Percentiles rank a stretch among this genome's conserved stretches.
Evolutionary conservation across 2,888 invertebrate genomes (phyloP).

Genomic region (Epiblema foenella): DNA sequence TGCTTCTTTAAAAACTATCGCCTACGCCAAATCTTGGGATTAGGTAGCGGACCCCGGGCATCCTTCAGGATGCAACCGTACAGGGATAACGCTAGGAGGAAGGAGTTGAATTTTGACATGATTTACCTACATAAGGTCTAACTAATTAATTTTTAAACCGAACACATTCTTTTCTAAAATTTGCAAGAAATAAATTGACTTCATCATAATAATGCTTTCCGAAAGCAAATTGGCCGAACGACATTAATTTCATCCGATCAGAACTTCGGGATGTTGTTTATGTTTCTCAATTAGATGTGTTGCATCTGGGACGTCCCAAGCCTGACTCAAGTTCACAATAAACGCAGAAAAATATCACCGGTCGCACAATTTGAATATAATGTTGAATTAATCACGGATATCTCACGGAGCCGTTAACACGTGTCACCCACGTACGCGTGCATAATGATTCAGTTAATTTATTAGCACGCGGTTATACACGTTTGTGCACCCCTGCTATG

Average conservation of each 20-base stretch:
- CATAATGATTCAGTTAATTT: slow-evolving; percentile 68
- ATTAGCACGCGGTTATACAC: slow-evolving; percentile 67
- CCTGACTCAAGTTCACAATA: neutral
- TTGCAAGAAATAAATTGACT: no score
- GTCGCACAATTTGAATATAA: slow-evolving; percentile 16
- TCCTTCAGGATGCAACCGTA: no score
- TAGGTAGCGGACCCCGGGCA: no score
- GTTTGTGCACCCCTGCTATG: slow-evolving; percentile 56
- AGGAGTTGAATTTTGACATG: no score
- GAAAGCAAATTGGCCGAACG: neutral
- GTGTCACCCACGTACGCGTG: slow-evolving; percentile 60
- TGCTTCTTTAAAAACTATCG: no score
- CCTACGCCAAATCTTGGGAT: no score
- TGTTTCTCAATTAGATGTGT: neutral
- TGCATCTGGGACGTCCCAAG: neutral
- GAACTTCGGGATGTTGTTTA: neutral
- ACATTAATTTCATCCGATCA: neutral
- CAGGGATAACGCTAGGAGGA: no score
- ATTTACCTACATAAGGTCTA: no score
- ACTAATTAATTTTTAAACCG: no score
- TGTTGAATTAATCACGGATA: slow-evolving; percentile 47
- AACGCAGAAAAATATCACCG: neutral
- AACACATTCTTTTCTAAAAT: no score
- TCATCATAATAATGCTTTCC: neutral
- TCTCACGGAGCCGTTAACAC: slow-evolving; percentile 55